Percentiles rank a stretch among this genome's conserved stretches.
These are phyloP conservation scores for Enteromius paludinosus DNA, from an alignment of 2,797 vertebrate genomes.

Conservation along the genomic window DNA sequence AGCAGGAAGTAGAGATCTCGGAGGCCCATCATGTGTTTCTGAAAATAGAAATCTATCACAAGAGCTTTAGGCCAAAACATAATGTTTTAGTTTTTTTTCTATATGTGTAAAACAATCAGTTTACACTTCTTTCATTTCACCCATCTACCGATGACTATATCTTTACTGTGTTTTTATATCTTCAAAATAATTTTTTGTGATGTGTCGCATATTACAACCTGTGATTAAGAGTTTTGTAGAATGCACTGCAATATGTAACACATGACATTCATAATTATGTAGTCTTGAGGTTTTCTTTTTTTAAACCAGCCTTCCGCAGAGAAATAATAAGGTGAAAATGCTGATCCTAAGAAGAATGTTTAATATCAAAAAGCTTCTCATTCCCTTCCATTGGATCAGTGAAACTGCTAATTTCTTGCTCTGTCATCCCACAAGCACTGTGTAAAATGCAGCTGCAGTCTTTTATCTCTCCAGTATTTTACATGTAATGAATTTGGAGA, in stretches of 20 bases:
- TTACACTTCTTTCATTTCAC: slow-evolving; percentile 29
- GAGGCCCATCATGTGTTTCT: slow-evolving; percentile 10
- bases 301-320: slow-evolving; percentile 27
- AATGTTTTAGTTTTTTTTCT: background rate
- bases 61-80: slow-evolving; percentile 60
- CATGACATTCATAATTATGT: slow-evolving; percentile 42
- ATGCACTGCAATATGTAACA: slow-evolving; percentile 51
- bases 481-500: slow-evolving; percentile 59
- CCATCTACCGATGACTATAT: slow-evolving; percentile 20
- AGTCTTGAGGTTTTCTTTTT: background rate
- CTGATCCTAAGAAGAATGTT: slow-evolving; percentile 51
- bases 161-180: slow-evolving; percentile 41
- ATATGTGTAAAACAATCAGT: slow-evolving; percentile 39
- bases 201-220: slow-evolving; percentile 41
- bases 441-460: slow-evolving; percentile 61
- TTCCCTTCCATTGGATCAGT: slow-evolving; percentile 38
- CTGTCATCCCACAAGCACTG: slow-evolving; percentile 37
- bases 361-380: slow-evolving; percentile 33
- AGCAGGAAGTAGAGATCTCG: slow-evolving; percentile 85
- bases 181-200: slow-evolving; percentile 45
- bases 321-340: slow-evolving; percentile 14
- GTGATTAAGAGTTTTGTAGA: slow-evolving; percentile 47
- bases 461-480: slow-evolving; percentile 73
- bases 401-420: slow-evolving; percentile 44
- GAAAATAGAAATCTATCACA: slow-evolving; percentile 41